Percentiles rank a stretch among this genome's conserved stretches.
Evolutionary conservation across 1,140 invertebrate species (phyloP).

Genomic region (Leptinotarsa undecemlineata): DNA sequence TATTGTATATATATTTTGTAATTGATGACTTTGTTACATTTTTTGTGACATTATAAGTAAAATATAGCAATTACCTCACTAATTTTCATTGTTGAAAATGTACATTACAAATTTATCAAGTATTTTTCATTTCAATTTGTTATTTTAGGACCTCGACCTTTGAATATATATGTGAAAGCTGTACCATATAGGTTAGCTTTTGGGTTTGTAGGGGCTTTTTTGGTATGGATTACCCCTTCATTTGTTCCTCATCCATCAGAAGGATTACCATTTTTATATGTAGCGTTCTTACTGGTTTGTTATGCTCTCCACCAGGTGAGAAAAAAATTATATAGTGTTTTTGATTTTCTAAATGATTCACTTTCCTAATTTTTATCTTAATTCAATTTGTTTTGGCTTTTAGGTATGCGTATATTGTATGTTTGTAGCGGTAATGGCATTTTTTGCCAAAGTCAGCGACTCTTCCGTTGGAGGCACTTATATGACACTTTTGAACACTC

Average conservation of each 20-base stretch:
- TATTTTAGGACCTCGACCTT: constrained; percentile 73
- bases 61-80: too few relatives aligned
- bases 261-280: constrained; percentile 78
- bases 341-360: not conserved
- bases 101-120: constrained; percentile 4
- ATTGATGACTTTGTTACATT: too few relatives aligned
- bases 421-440: constrained; percentile 74
- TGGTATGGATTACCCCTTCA: constrained; percentile 84
- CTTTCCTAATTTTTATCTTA: not conserved
- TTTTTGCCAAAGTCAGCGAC: constrained; percentile 87
- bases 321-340: not conserved
- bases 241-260: constrained; percentile 66
- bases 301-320: constrained; percentile 91
- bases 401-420: constrained; percentile 69
- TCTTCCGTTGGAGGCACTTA: constrained; percentile 96
- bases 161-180: constrained; percentile 87
- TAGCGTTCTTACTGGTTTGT: constrained; percentile 73
- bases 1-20: too few relatives aligned
- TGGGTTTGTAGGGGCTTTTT: constrained; percentile 77
- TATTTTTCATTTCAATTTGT: constrained; percentile 17
- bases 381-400: constrained; percentile 32
- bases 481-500: constrained; percentile 98
- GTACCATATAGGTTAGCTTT: constrained; percentile 87
- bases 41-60: too few relatives aligned
- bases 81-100: too few relatives aligned